A percentile compares a stretch with the other conserved stretches of the same genome.
These are phyloP conservation scores for Pipistrellus kuhlii DNA, from an alignment of 2,797 vertebrate genomes.

Conservation along the genomic window DNA sequence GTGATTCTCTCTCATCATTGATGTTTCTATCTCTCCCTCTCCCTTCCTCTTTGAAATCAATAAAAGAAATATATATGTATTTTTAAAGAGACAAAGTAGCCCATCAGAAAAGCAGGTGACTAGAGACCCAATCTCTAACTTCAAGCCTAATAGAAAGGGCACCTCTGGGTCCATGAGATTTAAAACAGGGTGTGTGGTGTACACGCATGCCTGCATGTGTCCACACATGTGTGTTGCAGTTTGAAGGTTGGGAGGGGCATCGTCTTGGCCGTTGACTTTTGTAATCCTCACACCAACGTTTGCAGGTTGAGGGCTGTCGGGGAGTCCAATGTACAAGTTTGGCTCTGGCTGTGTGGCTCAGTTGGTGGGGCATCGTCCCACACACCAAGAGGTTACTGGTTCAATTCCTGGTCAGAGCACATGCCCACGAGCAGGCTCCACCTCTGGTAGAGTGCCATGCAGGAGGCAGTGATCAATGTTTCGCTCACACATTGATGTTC, in stretches of 20 bases:
- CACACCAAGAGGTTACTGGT: not conserved
- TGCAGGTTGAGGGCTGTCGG: not conserved
- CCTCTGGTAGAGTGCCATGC: no score
- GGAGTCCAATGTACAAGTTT: not conserved
- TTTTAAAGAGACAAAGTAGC: not conserved
- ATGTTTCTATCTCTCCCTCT: no score
- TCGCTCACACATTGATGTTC: not conserved
- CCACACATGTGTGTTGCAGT: not conserved
- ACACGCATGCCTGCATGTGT: accelerated
- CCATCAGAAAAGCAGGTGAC: constrained; percentile 31
- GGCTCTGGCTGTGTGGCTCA: not conserved
- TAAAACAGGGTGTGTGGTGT: not conserved
- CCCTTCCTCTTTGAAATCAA: no score
- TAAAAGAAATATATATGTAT: no score
- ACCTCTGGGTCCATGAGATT: not conserved
- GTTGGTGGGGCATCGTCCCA: not conserved
- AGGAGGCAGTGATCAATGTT: not conserved
- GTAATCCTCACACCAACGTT: not conserved
- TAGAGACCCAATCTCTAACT: not conserved
- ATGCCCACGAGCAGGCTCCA: not conserved
- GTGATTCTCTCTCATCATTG: no score
- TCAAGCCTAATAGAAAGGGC: not conserved
- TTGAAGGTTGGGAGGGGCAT: not conserved
- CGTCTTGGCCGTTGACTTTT: not conserved
- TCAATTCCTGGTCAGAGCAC: not conserved